Percentiles rank a stretch among this genome's conserved stretches.
These are phyloP conservation scores for Eclectus roratus DNA, from an alignment of 2,113 vertebrate genomes.

Conservation along the genomic window DNA sequence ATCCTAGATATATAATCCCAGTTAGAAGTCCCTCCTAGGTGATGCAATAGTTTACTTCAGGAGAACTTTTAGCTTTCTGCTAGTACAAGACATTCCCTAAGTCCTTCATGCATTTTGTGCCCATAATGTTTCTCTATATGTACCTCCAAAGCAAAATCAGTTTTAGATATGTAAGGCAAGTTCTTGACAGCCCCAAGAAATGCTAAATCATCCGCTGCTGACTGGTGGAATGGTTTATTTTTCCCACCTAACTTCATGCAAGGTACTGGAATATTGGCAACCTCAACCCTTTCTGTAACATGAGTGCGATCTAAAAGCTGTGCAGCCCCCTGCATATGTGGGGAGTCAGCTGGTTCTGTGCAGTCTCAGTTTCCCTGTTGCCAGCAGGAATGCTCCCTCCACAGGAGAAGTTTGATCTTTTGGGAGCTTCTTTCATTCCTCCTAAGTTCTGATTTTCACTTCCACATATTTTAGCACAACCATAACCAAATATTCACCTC, in stretches of 20 bases:
- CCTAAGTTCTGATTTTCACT: not conserved
- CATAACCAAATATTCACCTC: not conserved
- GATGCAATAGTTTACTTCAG: not conserved
- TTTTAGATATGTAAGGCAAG: not conserved
- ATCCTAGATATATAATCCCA: not conserved
- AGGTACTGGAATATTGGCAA: not conserved
- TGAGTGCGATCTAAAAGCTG: not conserved
- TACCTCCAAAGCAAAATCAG: not conserved
- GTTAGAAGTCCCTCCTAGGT: not conserved
- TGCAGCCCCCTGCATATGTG: not conserved
- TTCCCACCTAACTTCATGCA: not conserved
- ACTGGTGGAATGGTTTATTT: not conserved
- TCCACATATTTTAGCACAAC: not conserved
- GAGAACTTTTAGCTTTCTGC: not conserved
- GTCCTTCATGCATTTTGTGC: rapidly evolving
- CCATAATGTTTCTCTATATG: not conserved
- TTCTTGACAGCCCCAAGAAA: not conserved
- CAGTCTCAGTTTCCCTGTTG: not conserved
- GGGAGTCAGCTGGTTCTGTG: not conserved
- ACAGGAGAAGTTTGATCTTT: not conserved
- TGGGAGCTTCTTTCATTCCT: not conserved
- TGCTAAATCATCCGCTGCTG: not conserved
- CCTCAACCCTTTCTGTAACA: not conserved
- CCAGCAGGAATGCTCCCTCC: not conserved
- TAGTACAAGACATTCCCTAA: not conserved